Evolutionary conservation across 1,140 invertebrate species (phyloP).

Genomic region (Lerema accius): DNA sequence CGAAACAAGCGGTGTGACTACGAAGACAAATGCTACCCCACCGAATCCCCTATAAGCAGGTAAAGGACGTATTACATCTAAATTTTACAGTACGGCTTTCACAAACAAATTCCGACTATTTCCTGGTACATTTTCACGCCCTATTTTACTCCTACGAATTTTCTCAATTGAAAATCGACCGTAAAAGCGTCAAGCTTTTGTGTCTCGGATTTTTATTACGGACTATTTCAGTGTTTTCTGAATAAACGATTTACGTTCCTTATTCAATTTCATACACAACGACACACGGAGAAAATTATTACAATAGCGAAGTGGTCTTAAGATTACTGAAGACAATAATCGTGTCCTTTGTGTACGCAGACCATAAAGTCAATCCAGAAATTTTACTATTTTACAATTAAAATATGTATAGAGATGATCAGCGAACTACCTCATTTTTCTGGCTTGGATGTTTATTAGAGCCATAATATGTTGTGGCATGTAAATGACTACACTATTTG

Average conservation of each 20-base stretch:
- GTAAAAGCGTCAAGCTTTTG: slow-evolving; percentile 57
- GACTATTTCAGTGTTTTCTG: slow-evolving; percentile 55
- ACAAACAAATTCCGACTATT: slow-evolving; percentile 73
- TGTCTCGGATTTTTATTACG: slow-evolving; percentile 59
- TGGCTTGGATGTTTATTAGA: too few species aligned
- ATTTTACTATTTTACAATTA: too few species aligned
- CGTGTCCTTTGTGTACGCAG: too few species aligned
- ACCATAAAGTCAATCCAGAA: too few species aligned
- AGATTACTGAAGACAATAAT: too few species aligned
- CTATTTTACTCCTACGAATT: slow-evolving; percentile 73
- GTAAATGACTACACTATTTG: too few species aligned
- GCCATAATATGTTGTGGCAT: too few species aligned
- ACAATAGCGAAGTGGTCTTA: not conserved
- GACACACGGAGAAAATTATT: slow-evolving; percentile 32
- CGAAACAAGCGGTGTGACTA: not conserved
- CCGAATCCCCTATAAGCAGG: slow-evolving; percentile 47
- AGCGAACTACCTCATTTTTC: too few species aligned
- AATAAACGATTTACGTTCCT: slow-evolving; percentile 57
- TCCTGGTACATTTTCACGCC: slow-evolving; percentile 71
- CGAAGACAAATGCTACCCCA: slow-evolving; percentile 56
- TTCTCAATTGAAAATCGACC: slow-evolving; percentile 69
- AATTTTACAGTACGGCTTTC: slow-evolving; percentile 61
- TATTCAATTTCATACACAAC: slow-evolving; percentile 46
- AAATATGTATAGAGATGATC: too few species aligned
- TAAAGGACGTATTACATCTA: slow-evolving; percentile 56